A percentile compares a stretch with the other conserved stretches of the same genome.
Evolutionary conservation across 2,888 invertebrate genomes (phyloP).

Genomic region (Amorpha juglandis): DNA sequence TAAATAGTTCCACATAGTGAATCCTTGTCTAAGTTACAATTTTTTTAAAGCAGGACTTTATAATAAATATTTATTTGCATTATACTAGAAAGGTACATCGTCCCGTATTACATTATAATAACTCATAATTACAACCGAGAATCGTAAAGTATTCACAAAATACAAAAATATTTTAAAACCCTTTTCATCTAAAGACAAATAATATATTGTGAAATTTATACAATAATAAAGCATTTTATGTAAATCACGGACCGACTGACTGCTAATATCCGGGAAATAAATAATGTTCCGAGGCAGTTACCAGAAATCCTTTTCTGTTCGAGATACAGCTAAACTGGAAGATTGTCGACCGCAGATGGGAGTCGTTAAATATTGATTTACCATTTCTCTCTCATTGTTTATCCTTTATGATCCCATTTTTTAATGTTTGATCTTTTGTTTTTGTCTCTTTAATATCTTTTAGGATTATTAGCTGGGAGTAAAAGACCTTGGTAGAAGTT

Average conservation of each 20-base stretch:
- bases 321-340: conserved; percentile 32
- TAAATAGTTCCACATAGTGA: too few species aligned
- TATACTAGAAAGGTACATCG: too few species aligned
- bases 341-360: conserved; percentile 39
- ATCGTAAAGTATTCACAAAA: not conserved
- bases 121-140: not conserved
- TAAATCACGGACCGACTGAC: conserved; percentile 60
- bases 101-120: not conserved
- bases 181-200: conserved; percentile 33
- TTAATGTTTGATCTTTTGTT: not conserved
- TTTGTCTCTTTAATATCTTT: not conserved
- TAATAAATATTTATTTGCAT: too few species aligned
- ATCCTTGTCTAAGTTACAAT: too few species aligned
- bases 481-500: too few species aligned
- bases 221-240: conserved; percentile 58
- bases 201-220: conserved; percentile 41
- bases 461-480: not conserved
- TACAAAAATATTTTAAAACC: conserved; percentile 20
- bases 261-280: conserved; percentile 69
- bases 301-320: conserved; percentile 54
- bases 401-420: conserved; percentile 8
- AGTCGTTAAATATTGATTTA: conserved; percentile 51
- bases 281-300: conserved; percentile 55
- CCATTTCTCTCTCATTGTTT: conserved; percentile 43
- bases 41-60: too few species aligned